A percentile compares a stretch with the other conserved stretches of the same genome.
Evolutionary conservation across 2,888 invertebrate species (phyloP).

Genomic region (Lasioglossum malachurum): DNA sequence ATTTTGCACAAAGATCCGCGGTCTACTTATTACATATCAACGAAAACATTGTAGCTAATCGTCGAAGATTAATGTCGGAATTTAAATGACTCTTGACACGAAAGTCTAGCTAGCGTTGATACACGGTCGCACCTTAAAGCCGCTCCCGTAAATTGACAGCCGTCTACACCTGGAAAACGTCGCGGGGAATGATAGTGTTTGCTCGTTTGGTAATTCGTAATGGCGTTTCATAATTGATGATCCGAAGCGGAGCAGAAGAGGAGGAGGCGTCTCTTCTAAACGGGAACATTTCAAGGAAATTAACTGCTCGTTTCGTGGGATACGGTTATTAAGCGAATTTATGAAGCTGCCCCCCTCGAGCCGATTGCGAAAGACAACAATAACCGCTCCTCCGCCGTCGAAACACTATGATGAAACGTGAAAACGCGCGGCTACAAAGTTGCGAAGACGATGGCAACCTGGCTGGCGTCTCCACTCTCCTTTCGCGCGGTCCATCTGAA

Average conservation of each 20-base stretch:
- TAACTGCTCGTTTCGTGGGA: slow-evolving; percentile 11
- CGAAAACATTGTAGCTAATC: background rate
- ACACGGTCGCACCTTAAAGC: background rate
- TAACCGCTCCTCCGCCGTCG: slow-evolving; percentile 50
- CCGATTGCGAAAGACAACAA: slow-evolving; percentile 48
- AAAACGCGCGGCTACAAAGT: slow-evolving; percentile 33
- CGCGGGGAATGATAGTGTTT: background rate
- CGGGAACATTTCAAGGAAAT: slow-evolving; percentile 20
- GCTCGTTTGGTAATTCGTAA: slow-evolving; percentile 9
- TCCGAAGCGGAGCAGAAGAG: background rate
- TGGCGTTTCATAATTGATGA: slow-evolving; percentile 17
- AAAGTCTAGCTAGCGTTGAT: background rate
- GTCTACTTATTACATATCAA: no score
- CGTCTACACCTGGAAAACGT: background rate
- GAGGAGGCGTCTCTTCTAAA: slow-evolving; percentile 1
- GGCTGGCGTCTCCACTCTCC: slow-evolving; percentile 3
- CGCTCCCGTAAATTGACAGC: background rate
- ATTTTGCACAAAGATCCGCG: no score
- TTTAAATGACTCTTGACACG: background rate
- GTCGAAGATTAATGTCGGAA: background rate
- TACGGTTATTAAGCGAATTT: slow-evolving; percentile 40
- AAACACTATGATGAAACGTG: slow-evolving; percentile 39
- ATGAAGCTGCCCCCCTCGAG: slow-evolving; percentile 15
- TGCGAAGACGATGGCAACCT: slow-evolving; percentile 21
- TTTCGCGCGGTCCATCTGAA: background rate